Evolutionary conservation across 2,888 invertebrate genomes (phyloP), one percentile per base, ranked within the genome.

Genomic region (Drosophila colorata): DNA sequence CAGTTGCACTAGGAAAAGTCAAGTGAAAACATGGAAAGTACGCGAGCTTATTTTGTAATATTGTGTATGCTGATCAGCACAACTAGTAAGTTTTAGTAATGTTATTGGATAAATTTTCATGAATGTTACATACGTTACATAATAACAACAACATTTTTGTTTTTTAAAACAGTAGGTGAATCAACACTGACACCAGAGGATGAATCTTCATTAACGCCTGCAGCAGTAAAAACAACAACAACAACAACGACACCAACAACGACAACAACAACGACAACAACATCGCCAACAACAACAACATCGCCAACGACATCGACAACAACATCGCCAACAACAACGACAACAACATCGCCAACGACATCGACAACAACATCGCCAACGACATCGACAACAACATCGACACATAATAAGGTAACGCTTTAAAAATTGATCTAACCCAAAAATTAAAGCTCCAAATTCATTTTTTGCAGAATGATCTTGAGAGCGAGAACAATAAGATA

Each of bases 81-180:
- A 23, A n/a, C n/a, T 38, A 41, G 69, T 69, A 43, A 61, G 71
- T 53, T 25, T 9, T 16, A 28, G 20, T 20, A 2, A 20, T 3
- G 2, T 20, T 20, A 20, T 20, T 20, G 20, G 3, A 4, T 20
- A 20, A 20, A 20, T 20, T 20, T 20, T 4, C 20, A 20, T 20
- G 3, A 20, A 20, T 20, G 20, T 20, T 20, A 20, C 20, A 20
- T 4, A 20, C 20, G n/a, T n/a, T n/a, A n/a, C n/a, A n/a, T n/a
- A n/a, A n/a, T n/a, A n/a, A n/a, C n/a, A n/a, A n/a, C n/a, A 20
- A 20, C 20, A 20, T 20, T 20, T 20, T 20, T 20, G 3, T 3
- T 20, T 20, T 20, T 20, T 20, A 4, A 20, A 2, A 20, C 20
- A 20, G 20, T n/a, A n/a, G n/a, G n/a, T n/a, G n/a, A n/a, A n/a